phyloP scores from a whole-genome alignment of 2,113 vertebrate genomes.

The Notarius lentiginosus region DNA sequence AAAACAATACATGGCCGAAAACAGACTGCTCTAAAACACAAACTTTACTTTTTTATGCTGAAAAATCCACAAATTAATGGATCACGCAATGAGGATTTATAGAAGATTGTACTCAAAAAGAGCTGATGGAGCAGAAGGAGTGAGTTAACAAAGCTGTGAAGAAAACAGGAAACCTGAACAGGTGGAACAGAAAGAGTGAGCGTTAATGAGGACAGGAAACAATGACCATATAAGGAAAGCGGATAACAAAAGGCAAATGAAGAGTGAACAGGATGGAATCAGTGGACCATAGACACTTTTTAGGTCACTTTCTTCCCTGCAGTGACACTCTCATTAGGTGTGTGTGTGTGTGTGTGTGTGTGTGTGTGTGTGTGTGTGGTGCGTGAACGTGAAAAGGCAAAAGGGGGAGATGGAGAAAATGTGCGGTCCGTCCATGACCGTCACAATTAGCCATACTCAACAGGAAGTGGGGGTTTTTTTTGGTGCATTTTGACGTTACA shows the following conservation, averaged over 20 bases:
- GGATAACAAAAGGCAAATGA: not conserved
- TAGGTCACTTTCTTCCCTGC: constrained; percentile 8
- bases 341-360: too few species aligned
- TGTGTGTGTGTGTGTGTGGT: too few species aligned
- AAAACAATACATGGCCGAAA: not conserved
- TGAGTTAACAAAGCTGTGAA: not conserved
- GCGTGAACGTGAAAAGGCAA: too few species aligned
- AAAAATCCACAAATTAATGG: not conserved
- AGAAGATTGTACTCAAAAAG: not conserved
- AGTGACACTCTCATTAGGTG: not conserved
- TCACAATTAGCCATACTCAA: too few species aligned
- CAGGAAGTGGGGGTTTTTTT: too few species aligned
- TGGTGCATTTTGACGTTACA: too few species aligned
- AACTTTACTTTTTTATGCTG: not conserved
- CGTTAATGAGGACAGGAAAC: not conserved
- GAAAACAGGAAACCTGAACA: not conserved
- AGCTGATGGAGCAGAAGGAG: not conserved
- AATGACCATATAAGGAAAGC: not conserved
- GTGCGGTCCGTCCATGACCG: too few species aligned
- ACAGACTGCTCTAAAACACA: not conserved
- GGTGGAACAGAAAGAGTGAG: too few species aligned
- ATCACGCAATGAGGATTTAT: not conserved
- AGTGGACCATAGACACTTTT: not conserved
- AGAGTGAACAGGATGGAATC: not conserved
- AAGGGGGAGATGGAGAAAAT: too few species aligned